These are phyloP conservation scores for Drosophila elegans DNA, from an alignment of 1,140 invertebrate genomes.

Conservation along the genomic window DNA sequence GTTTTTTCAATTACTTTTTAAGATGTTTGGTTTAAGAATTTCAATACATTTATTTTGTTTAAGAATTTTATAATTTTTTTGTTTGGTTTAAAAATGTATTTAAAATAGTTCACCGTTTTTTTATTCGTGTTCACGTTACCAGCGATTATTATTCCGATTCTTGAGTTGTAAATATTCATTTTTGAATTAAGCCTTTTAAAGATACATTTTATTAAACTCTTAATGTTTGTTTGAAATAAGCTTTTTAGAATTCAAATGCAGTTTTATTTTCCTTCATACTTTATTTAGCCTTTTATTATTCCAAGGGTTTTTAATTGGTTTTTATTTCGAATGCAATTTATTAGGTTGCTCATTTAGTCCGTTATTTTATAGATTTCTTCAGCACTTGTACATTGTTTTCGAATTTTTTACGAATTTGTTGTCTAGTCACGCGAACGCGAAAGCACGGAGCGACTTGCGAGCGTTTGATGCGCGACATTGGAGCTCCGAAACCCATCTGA, in stretches of 20 bases:
- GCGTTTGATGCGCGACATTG: slow-evolving; percentile 45
- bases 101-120: too few relatives aligned
- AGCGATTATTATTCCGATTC: too few relatives aligned
- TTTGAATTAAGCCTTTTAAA: too few relatives aligned
- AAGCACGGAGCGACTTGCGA: slow-evolving; percentile 54
- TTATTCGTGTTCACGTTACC: too few relatives aligned
- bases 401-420: slow-evolving; percentile 49
- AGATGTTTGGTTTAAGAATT: too few relatives aligned
- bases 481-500: slow-evolving; percentile 74
- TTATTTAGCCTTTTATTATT: not conserved
- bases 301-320: not conserved
- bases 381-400: slow-evolving; percentile 34
- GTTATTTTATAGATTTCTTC: slow-evolving; percentile 1
- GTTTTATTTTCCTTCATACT: not conserved
- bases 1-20: not conserved
- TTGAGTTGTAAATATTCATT: too few relatives aligned
- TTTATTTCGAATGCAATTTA: not conserved
- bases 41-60: too few relatives aligned
- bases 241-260: too few relatives aligned
- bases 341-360: not conserved
- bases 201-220: too few relatives aligned
- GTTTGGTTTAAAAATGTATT: too few relatives aligned
- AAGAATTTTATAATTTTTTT: too few relatives aligned
- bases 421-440: slow-evolving; percentile 33
- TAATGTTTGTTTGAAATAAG: too few relatives aligned